Evolutionary conservation across 2,888 invertebrate genomes (phyloP).

Genomic region (Acanthosepion esculentum): DNA sequence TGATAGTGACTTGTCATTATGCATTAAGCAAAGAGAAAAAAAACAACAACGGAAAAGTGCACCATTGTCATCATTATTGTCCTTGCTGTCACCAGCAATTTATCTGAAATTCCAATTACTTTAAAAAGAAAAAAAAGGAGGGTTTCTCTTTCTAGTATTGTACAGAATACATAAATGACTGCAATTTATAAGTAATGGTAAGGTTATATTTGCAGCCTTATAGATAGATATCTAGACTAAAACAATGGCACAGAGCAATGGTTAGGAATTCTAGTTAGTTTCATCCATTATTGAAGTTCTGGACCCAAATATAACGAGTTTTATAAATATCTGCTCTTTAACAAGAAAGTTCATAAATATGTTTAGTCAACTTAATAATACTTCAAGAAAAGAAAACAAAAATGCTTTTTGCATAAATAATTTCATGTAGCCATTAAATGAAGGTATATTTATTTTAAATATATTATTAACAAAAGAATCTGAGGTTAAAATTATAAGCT

Average conservation of each 20-base stretch:
- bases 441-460: too few relatives aligned
- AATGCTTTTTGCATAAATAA: too few relatives aligned
- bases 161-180: neutral
- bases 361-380: neutral
- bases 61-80: neutral
- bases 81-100: neutral
- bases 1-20: neutral
- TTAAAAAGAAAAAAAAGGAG: neutral
- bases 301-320: too few relatives aligned
- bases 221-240: neutral
- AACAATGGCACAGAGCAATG: neutral
- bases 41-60: neutral
- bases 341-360: neutral
- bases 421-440: too few relatives aligned
- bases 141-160: neutral
- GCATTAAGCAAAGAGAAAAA: neutral
- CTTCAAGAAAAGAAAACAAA: neutral
- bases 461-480: too few relatives aligned
- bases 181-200: neutral
- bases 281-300: neutral
- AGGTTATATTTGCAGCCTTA: neutral
- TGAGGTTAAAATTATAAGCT: too few relatives aligned
- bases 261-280: neutral
- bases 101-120: neutral
- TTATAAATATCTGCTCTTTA: neutral